Conservation (phyloP, 1,140 invertebrate species). For the Microplitis demolitor region DNA sequence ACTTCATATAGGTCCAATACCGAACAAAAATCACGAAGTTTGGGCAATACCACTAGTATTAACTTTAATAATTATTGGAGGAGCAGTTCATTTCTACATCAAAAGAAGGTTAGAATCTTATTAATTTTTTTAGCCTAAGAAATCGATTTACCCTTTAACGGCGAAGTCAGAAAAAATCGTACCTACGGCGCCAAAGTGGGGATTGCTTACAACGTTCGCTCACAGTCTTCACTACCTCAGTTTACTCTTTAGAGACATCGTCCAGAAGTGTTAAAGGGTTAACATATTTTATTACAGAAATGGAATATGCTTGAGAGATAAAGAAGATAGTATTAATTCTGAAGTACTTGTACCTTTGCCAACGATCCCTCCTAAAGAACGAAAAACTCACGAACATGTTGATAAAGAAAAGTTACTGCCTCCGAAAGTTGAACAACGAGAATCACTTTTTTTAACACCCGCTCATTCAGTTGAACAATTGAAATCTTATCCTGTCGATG, state of each 20-base stretch:
- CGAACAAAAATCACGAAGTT: not conserved
- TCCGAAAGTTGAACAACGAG: not conserved
- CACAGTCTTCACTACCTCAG: no score
- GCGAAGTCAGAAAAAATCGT: no score
- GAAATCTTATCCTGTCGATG: not conserved
- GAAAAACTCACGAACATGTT: no score
- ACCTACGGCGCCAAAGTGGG: no score
- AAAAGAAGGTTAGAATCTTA: conserved; percentile 4
- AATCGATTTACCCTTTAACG: not conserved
- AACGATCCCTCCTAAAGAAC: not conserved
- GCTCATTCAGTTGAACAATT: not conserved
- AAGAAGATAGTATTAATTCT: not conserved
- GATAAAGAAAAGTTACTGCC: not conserved
- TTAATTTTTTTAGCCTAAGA: not conserved
- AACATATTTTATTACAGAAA: not conserved
- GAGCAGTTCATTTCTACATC: not conserved
- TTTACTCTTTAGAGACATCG: no score
- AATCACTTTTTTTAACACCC: not conserved
- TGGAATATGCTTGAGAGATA: not conserved
- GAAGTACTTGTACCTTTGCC: not conserved
- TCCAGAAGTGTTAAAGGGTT: no score
- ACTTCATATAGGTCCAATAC: conserved; percentile 7
- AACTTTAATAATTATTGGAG: not conserved
- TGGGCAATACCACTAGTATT: conserved; percentile 14
- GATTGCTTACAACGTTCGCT: no score